A percentile compares a stretch with the other conserved stretches of the same genome.
Evolutionary conservation across 2,113 vertebrate genomes (phyloP).

Genomic region (Nycticorax nycticorax): DNA sequence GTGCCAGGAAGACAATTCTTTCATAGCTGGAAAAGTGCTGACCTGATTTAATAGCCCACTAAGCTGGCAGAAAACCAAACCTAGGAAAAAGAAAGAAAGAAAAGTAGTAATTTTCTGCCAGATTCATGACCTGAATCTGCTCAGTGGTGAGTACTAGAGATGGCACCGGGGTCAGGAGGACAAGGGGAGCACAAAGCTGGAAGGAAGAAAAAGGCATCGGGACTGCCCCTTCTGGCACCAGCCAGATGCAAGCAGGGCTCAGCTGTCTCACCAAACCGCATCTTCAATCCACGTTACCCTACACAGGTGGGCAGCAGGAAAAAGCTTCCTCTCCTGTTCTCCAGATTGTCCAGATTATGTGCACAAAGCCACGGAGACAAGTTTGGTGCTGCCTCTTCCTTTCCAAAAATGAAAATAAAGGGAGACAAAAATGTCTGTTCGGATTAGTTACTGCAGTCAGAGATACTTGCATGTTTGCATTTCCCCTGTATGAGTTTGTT

Average conservation of each 20-base stretch:
- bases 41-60: constrained; percentile 23
- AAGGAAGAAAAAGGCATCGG: background rate
- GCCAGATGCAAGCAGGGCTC: background rate
- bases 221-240: background rate
- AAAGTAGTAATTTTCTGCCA: background rate
- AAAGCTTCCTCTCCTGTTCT: background rate
- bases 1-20: constrained; percentile 9
- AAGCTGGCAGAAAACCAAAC: constrained; percentile 19
- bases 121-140: background rate
- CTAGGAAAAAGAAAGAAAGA: background rate
- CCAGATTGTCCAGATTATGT: background rate
- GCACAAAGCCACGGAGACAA: background rate
- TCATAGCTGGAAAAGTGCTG: constrained; percentile 13
- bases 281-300: background rate
- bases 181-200: background rate
- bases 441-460: background rate
- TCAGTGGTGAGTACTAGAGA: background rate
- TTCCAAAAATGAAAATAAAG: background rate
- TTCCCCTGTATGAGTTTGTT: background rate
- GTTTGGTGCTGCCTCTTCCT: background rate
- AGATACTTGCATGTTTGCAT: background rate
- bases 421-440: background rate
- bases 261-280: background rate
- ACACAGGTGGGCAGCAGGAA: background rate
- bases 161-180: background rate